Conservation (phyloP, 2,888 invertebrate genomes). For the Diplazon laetatorius region DNA sequence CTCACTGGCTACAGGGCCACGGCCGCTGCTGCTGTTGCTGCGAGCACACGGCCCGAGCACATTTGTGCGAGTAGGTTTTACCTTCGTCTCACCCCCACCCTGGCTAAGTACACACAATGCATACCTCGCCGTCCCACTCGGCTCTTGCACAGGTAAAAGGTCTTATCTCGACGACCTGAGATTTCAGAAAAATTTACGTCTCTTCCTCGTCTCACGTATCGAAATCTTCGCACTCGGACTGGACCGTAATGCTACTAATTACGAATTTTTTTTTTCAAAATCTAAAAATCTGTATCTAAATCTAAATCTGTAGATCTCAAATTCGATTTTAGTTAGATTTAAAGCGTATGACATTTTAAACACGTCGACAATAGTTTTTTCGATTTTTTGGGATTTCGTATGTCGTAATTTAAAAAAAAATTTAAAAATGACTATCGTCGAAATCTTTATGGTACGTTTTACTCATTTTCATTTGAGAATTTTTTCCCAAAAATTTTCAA, state of each 20-base stretch:
- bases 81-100: background rate
- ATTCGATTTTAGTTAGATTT: too few relatives aligned
- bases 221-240: conserved; percentile 47
- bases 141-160: conserved; percentile 44
- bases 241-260: conserved; percentile 55
- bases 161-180: conserved; percentile 54
- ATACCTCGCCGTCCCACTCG: conserved; percentile 15
- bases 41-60: conserved; percentile 21
- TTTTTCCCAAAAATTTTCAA: too few relatives aligned
- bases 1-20: too few relatives aligned
- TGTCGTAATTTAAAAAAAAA: too few relatives aligned
- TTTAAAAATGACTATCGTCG: too few relatives aligned
- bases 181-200: conserved; percentile 49
- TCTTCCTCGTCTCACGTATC: background rate
- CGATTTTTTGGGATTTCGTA: too few relatives aligned
- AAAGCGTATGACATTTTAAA: too few relatives aligned
- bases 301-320: too few relatives aligned
- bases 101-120: conserved; percentile 32
- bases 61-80: conserved; percentile 17
- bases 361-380: too few relatives aligned
- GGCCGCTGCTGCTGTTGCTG: conserved; percentile 6
- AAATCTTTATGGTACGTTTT: too few relatives aligned
- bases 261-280: too few relatives aligned
- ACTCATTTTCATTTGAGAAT: too few relatives aligned
- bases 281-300: conserved; percentile 27